A percentile compares a stretch with the other conserved stretches of the same genome.
Evolutionary conservation across 1,140 invertebrate species (phyloP).

Genomic region (Sitobion miscanthi): DNA sequence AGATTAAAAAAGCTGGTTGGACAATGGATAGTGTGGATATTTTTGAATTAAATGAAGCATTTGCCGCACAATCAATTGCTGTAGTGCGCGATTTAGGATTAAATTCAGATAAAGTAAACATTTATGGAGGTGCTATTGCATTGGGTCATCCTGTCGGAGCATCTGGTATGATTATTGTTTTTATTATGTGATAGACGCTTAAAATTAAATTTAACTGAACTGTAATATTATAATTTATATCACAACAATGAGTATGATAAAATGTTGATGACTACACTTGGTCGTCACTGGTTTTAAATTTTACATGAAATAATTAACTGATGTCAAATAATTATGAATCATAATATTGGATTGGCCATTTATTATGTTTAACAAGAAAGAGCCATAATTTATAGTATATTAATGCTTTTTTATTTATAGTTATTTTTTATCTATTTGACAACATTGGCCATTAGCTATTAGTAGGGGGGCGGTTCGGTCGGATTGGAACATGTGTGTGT

Average conservation of each 20-base stretch:
- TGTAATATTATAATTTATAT: neutral
- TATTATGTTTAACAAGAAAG: neutral
- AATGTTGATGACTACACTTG: neutral
- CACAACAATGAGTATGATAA: neutral
- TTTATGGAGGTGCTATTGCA: conserved; percentile 86
- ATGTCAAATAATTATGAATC: no score
- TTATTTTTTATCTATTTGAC: no score
- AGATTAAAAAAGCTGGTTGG: conserved; percentile 83
- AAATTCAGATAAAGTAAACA: conserved; percentile 77
- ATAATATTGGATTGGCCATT: no score
- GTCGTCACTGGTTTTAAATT: neutral
- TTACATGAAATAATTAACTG: neutral
- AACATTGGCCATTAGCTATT: no score
- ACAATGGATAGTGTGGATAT: conserved; percentile 82
- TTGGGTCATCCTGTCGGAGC: conserved; percentile 91
- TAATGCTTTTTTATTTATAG: no score
- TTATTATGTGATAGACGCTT: neutral
- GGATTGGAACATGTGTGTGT: no score
- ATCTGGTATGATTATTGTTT: conserved; percentile 66
- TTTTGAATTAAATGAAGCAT: conserved; percentile 89
- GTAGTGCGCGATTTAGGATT: conserved; percentile 72
- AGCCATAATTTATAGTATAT: no score
- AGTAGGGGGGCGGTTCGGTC: no score
- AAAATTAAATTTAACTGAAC: neutral
- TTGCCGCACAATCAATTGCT: conserved; percentile 77